These are phyloP conservation scores for Steromphala cineraria DNA, from an alignment of 2,888 invertebrate genomes.

Conservation along the genomic window DNA sequence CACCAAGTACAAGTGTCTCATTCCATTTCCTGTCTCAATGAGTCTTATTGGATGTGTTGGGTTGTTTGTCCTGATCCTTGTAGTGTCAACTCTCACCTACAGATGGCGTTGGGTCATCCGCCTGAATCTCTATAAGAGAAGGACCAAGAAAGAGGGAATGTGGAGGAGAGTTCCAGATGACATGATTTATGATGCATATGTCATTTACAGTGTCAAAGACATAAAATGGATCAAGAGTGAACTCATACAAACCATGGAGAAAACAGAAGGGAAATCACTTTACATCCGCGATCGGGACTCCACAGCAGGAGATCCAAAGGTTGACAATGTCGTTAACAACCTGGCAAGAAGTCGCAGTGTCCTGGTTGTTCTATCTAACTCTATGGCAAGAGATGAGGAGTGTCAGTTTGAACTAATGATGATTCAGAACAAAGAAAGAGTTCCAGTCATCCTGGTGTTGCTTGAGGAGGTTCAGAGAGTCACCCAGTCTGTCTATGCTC, in stretches of 20 bases:
- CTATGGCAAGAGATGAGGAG: neutral
- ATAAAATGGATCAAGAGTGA: neutral
- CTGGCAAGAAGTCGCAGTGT: neutral
- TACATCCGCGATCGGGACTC: neutral
- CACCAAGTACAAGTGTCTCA: neutral
- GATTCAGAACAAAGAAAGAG: neutral
- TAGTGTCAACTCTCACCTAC: neutral
- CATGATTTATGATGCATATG: neutral
- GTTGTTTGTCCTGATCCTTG: neutral
- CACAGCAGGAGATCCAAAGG: neutral
- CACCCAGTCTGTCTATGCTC: neutral
- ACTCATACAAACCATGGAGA: neutral
- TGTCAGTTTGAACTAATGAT: neutral
- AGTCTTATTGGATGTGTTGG: neutral
- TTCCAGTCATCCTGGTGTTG: neutral
- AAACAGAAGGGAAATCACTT: neutral
- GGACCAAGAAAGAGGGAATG: neutral
- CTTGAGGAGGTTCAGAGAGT: neutral
- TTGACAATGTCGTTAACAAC: neutral
- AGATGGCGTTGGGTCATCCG: neutral
- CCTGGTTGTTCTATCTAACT: neutral
- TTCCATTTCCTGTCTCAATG: neutral
- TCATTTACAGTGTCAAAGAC: neutral
- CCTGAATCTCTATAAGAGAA: neutral
- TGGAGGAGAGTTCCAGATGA: neutral